Evolutionary conservation across 2,888 invertebrate genomes (phyloP).

Genomic region (Boloria selene): DNA sequence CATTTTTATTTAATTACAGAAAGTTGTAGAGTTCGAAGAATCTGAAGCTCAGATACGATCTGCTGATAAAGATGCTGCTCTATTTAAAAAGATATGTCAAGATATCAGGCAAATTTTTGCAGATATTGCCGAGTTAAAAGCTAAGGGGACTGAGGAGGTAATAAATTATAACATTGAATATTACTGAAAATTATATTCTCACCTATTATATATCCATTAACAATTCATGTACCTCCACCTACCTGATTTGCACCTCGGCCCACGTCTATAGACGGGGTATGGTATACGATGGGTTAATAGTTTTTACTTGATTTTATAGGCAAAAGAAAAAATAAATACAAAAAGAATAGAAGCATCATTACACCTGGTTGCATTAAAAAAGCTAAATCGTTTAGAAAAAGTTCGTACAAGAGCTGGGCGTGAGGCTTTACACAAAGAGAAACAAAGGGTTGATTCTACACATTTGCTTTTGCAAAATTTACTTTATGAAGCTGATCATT

Average conservation of each 20-base stretch:
- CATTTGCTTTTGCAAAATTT: constrained; percentile 96
- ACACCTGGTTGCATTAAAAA: constrained; percentile 91
- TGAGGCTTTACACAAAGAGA: constrained; percentile 91
- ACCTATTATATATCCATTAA: not conserved
- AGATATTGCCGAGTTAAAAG: constrained; percentile 86
- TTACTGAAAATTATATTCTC: not conserved
- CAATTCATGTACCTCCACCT: no score
- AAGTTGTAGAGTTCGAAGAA: constrained; percentile 88
- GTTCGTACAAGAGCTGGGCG: constrained; percentile 91
- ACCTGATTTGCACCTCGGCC: no score
- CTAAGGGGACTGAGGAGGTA: constrained; percentile 81
- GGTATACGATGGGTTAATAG: no score
- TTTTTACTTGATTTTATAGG: constrained; percentile 61
- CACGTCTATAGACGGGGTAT: no score
- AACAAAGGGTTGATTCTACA: constrained; percentile 93
- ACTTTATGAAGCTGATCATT: constrained; percentile 95
- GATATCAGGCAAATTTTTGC: constrained; percentile 86
- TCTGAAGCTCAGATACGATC: constrained; percentile 86
- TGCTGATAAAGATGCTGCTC: constrained; percentile 85
- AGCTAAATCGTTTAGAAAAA: constrained; percentile 94
- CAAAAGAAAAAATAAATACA: constrained; percentile 84
- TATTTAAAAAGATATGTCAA: constrained; percentile 87
- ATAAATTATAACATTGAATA: not conserved
- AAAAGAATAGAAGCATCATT: constrained; percentile 88
- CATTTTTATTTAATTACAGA: constrained; percentile 66